Percentiles rank a stretch among this genome's conserved stretches.
These are phyloP conservation scores for Palythoa heliodiscus DNA, from an alignment of 92 coral and sea anemone genomes.

Conservation along the genomic window DNA sequence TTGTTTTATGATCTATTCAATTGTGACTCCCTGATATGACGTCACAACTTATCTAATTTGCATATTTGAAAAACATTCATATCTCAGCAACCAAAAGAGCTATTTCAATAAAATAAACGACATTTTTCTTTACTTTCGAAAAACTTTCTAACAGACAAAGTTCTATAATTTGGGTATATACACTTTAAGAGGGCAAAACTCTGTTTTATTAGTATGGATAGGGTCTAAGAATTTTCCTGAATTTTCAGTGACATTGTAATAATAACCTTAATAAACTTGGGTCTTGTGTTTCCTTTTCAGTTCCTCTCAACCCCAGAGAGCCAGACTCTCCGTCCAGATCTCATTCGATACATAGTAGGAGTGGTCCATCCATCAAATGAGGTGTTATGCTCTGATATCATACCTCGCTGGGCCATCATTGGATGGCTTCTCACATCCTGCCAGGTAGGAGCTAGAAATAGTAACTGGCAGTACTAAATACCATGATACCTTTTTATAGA, in stretches of 20 bases:
- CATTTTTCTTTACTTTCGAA: no score
- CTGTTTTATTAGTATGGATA: no score
- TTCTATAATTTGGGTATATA: no score
- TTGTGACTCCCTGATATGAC: no score
- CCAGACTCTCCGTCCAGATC: conserved; percentile 89
- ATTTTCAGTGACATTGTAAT: no score
- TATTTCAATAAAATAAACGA: no score
- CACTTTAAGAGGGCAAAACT: background rate
- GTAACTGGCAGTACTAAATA: background rate
- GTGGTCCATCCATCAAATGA: conserved; percentile 99
- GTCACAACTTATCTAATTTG: no score
- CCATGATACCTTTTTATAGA: no score
- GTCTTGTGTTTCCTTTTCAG: conserved; percentile 31
- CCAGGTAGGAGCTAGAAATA: conserved; percentile 49
- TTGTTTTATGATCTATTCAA: no score
- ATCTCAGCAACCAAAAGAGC: no score
- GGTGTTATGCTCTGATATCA: conserved; percentile 94
- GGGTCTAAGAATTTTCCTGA: background rate
- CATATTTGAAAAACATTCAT: no score
- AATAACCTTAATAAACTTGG: background rate
- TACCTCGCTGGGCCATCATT: conserved; percentile 98
- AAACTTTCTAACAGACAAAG: no score
- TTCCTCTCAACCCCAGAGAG: conserved; percentile 93
- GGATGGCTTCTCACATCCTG: conserved; percentile 96
- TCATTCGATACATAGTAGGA: conserved; percentile 96